Evolutionary conservation across 2,113 vertebrate genomes (phyloP), one percentile per base, ranked within the genome.

Genomic region (Benitochromis conjunctus): DNA sequence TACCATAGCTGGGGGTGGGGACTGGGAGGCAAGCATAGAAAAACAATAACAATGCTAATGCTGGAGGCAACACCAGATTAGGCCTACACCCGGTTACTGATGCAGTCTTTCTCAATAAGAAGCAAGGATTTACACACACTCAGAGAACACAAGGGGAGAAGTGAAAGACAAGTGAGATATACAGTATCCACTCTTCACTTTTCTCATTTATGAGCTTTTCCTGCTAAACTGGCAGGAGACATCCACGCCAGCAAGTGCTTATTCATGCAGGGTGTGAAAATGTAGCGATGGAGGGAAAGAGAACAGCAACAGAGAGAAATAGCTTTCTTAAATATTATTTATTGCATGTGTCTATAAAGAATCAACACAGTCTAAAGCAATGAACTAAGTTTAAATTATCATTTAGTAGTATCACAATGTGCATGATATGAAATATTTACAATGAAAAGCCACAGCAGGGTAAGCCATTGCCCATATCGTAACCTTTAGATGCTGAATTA

Each of bases 331-430:
- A 99, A 99, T 99, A 95, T 96, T 96, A 97, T 97, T 99, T 99
- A 98, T 98, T 99, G 98, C 98, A 97, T 98, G 97, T 98, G 97
- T 97, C 98, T 98, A 98, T 97, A 97, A 97, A 98, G 96, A 96
- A 97, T 98, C 97, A 97, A 97, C 97, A 97, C 97, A 98, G 96
- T 98, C 97, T 97, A 97, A 97, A 97, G 98, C 98, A 97, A 97
- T 94, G 94, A 95, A 95, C 97, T 97, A 98, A 95, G 83, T 95
- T 98, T 97, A 97, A 97, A 96, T 97, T 96, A 97, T 95, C 79
- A 93, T 96, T 96, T 96, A 94, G 97, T 97, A 97, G 97, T 96
- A 95, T 96, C 96, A 97, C 96, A 96, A 96, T 95, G 96, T 96
- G 95, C 96, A 96, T 95, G 97, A 97, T 97, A 96, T 97, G 97